Base-by-base conservation (phyloP, 2,888 invertebrate genomes). In the Brachypalpus laphriformis region DNA sequence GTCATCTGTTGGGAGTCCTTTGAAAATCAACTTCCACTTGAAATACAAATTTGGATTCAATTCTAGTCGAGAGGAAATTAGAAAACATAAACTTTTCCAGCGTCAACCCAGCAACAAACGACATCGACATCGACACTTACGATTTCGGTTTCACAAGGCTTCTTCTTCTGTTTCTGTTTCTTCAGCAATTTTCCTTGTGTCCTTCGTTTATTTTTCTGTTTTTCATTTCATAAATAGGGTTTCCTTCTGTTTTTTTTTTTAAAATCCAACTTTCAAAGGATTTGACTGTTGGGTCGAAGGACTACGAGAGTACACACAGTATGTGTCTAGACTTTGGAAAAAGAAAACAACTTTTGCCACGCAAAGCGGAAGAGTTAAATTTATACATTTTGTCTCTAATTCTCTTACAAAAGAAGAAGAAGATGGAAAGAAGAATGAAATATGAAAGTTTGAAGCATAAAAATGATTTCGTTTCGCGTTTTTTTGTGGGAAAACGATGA, bases 391-490 rank as follows among this genome's bases (percentile, higher is more conserved):
- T 63, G 63, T 72, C 59, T 71, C 70, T 72, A 65, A 70, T 72
- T 72, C 59, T 16, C n/a, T 59, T 1, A 5, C n/a, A 28, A 22
- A 28, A 5, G 16, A 14, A 47, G n/a, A 25, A 51, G 45, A 54
- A 28, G 37, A 47, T 31, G 37, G 34, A 54, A 37, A n/a, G 61
- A 57, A 63, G 16, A 70, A 68, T 70, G 75, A 75, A 82, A 71
- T 71, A 82, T 77, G 76, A 71, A 77, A 77, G 71, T 77, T 76
- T 65, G 37, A 76, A 71, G 76, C 63, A 76, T 57, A 75, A 82
- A 82, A 82, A 82, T 81, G 51, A 74, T 81, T 74, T 65, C 34
- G 31, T 40, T 78, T 40, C 42, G 37, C 14, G 37, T 71, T 63
- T 68, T 49, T 70, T 20, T 63, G 4, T 65, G 37, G 54, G 42